Base-by-base conservation (phyloP, 2,113 vertebrate species). In the Corydoras maculifer region DNA sequence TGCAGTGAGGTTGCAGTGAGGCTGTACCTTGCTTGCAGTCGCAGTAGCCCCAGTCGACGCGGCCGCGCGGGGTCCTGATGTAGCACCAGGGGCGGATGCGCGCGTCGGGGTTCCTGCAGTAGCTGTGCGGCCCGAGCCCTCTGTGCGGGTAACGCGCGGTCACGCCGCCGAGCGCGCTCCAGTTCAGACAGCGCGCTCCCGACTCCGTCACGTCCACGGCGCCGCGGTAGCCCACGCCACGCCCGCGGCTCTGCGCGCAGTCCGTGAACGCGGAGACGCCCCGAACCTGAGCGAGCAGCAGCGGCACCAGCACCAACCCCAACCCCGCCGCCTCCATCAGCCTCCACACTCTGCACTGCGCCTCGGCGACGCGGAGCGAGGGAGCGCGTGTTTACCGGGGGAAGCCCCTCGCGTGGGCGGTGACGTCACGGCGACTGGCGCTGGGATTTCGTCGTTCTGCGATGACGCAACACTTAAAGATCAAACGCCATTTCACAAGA, bases 11-110 rank as follows among this genome's bases (percentile, higher is more conserved):
- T 25, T 25, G 18, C 18, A 25, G 18, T 25, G 18, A 25, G 18
- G 18, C 62, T 89, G 86, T 90, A 95, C 94, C 94, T 87, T 84
- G 91, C 80, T 90, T 86, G 84, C 93, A 94, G 86, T 87, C 89
- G 69, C 92, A 91, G 82, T 92, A 91, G 3, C 88, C 91, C 91
- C 93, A 92, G 88, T 94, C 92, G 69, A 87, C 83, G 71, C 86
- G 85, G 72, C 90, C 88, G 25, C 75, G 83, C 62, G 77, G 82
- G 83, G 77, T 87, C 61, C 68, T 77, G 35, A 89, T 88, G 79
- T 91, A 92, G 80, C 95, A 95, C 90, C 94, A 93, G 29, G 92
- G 90, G 78, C 89, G 78, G 70, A 91, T 89, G 69, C 90, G 80
- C 65, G 90, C 86, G 79, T 93, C 92, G 2, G 91, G 90, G 72